These are phyloP conservation scores for Drosophila silvestris DNA, from an alignment of 2,888 invertebrate genomes.

Conservation along the genomic window DNA sequence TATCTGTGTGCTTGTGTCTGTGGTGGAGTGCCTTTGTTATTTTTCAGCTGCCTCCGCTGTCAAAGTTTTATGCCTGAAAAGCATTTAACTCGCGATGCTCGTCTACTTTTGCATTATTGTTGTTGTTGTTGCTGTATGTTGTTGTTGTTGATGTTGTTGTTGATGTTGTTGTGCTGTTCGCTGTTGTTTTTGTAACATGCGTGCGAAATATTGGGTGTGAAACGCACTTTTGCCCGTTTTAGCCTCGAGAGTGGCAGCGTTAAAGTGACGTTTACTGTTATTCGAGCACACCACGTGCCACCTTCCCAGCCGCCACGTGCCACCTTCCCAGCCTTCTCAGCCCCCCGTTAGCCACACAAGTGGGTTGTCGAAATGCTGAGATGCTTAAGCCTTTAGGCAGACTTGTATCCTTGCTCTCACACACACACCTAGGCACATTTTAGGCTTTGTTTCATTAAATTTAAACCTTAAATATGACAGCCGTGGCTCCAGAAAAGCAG, in stretches of 20 bases:
- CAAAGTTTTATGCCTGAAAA: constrained; percentile 66
- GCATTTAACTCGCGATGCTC: constrained; percentile 64
- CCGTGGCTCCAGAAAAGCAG: constrained; percentile 8
- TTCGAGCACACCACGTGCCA: constrained; percentile 48
- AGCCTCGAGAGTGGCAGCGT: constrained; percentile 44
- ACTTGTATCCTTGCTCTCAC: constrained; percentile 22
- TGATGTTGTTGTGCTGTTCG: constrained; percentile 18
- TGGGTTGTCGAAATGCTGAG: constrained; percentile 18
- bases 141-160: constrained; percentile 7
- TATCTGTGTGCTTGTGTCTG: constrained; percentile 17
- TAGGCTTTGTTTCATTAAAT: constrained; percentile 66
- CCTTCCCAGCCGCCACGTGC: background rate
- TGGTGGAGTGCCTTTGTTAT: constrained; percentile 33
- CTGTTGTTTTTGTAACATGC: constrained; percentile 54
- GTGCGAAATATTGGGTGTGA: constrained; percentile 75
- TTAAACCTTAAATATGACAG: constrained; percentile 61
- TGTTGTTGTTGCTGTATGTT: constrained; percentile 12
- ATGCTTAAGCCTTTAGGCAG: constrained; percentile 67
- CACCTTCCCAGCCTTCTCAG: background rate
- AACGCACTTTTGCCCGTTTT: constrained; percentile 69
- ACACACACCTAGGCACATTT: constrained; percentile 52
- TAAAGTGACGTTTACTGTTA: constrained; percentile 77
- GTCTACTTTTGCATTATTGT: constrained; percentile 38
- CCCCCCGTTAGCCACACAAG: background rate
- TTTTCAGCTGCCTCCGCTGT: constrained; percentile 39